phyloP scores from a whole-genome alignment of 1,140 invertebrate genomes.

The Drosophila elegans region DNA sequence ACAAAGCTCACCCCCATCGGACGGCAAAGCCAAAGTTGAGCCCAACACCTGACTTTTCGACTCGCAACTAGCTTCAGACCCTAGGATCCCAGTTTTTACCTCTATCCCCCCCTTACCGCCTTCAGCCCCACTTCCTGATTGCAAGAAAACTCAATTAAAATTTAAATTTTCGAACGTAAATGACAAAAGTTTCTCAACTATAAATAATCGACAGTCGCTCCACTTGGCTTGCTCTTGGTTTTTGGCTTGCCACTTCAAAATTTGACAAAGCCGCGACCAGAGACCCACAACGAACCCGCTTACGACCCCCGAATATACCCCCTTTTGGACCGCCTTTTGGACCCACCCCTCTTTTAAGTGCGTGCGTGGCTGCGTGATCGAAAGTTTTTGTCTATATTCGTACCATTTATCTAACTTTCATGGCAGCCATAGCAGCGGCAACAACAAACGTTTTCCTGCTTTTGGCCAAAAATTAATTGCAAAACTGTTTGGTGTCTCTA shows the following conservation, averaged over 20 bases:
- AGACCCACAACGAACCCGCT: not conserved
- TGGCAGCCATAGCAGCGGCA: conserved; percentile 59
- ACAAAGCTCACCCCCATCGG: conserved; percentile 42
- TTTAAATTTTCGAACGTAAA: conserved; percentile 83
- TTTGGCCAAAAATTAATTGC: conserved; percentile 79
- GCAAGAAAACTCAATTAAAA: conserved; percentile 82
- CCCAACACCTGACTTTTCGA: conserved; percentile 74
- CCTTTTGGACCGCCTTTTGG: not conserved
- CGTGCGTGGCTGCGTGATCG: conserved; percentile 77
- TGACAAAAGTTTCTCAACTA: conserved; percentile 83
- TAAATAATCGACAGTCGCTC: conserved; percentile 78
- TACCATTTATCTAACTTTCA: conserved; percentile 82
- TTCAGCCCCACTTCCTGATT: conserved; percentile 31
- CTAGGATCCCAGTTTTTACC: not conserved
- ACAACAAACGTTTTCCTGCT: conserved; percentile 55
- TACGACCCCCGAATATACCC: not conserved
- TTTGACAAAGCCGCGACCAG: conserved; percentile 63
- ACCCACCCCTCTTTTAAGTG: conserved; percentile 40
- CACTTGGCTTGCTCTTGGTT: conserved; percentile 64
- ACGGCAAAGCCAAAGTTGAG: conserved; percentile 47
- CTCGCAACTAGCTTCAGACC: conserved; percentile 33
- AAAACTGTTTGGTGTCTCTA: conserved; percentile 70
- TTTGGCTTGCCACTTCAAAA: conserved; percentile 74
- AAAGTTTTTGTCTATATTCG: conserved; percentile 79
- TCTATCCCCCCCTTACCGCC: not conserved